These are phyloP conservation scores for Melanotaenia boesemani DNA, from an alignment of 2,797 vertebrate species.

Conservation along the genomic window DNA sequence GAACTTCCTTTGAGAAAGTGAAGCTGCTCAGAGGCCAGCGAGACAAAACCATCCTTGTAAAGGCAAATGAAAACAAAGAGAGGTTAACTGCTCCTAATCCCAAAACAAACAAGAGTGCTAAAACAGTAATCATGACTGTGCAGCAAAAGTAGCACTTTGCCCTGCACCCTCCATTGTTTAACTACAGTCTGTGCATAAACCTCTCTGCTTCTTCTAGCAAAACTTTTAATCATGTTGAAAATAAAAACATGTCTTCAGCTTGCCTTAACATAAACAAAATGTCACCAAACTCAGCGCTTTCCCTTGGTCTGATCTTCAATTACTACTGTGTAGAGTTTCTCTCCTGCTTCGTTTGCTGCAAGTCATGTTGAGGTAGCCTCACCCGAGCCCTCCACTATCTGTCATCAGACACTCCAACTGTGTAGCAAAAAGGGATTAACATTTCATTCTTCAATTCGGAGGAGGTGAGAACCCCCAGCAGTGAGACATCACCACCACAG, in stretches of 20 bases:
- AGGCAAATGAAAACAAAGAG: conserved; percentile 60
- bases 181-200: background rate
- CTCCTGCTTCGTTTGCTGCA: conserved; percentile 8
- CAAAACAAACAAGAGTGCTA: conserved; percentile 54
- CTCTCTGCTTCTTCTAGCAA: background rate
- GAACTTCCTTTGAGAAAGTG: conserved; percentile 22
- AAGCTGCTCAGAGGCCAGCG: conserved; percentile 28
- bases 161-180: background rate
- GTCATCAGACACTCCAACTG: conserved; percentile 75
- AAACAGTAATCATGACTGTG: conserved; percentile 56
- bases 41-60: conserved; percentile 50
- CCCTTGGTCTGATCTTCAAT: background rate
- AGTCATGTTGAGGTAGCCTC: conserved; percentile 23
- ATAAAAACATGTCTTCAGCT: background rate
- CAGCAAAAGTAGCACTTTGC: conserved; percentile 8
- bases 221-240: background rate
- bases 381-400: conserved; percentile 55
- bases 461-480: conserved; percentile 65
- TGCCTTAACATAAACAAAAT: background rate
- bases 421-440: conserved; percentile 79
- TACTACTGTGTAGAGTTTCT: conserved; percentile 4
- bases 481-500: conserved; percentile 60
- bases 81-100: conserved; percentile 61
- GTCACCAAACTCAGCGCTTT: background rate
- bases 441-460: conserved; percentile 69